phyloP scores from a whole-genome alignment of 2,797 vertebrate species.

The Lithobates pipiens region DNA sequence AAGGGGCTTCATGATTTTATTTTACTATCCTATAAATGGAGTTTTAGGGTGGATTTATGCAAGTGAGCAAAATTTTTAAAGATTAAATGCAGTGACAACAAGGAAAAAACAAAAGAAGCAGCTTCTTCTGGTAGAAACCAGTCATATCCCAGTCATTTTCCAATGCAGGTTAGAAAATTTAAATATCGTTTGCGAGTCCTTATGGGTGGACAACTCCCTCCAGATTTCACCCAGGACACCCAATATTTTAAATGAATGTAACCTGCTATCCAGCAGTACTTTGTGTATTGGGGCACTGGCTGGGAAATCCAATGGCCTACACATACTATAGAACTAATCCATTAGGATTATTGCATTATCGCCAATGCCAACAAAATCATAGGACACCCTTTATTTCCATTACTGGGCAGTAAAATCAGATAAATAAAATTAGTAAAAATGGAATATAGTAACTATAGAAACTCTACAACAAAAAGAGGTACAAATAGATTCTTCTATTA shows the following conservation, averaged over 20 bases:
- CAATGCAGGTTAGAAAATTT: not conserved
- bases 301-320: not conserved
- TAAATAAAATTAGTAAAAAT: too few species aligned
- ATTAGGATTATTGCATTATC: not conserved
- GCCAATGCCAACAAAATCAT: not conserved
- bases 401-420: too few species aligned
- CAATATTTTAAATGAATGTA: too few species aligned
- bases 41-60: not conserved
- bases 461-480: not conserved
- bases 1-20: not conserved
- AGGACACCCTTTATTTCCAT: too few species aligned
- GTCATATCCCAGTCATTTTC: not conserved
- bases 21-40: too few species aligned
- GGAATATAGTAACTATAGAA: too few species aligned
- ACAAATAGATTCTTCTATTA: not conserved
- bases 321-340: not conserved
- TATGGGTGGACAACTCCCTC: too few species aligned
- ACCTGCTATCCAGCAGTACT: too few species aligned
- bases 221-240: too few species aligned
- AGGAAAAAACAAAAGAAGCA: too few species aligned
- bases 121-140: too few species aligned
- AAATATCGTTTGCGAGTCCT: too few species aligned
- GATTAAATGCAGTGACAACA: not conserved
- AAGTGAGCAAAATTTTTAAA: not conserved
- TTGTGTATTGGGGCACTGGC: not conserved